Evolutionary conservation across 1,140 invertebrate species (phyloP), one percentile per base, ranked within the genome.

Genomic region (Aphis gossypii): DNA sequence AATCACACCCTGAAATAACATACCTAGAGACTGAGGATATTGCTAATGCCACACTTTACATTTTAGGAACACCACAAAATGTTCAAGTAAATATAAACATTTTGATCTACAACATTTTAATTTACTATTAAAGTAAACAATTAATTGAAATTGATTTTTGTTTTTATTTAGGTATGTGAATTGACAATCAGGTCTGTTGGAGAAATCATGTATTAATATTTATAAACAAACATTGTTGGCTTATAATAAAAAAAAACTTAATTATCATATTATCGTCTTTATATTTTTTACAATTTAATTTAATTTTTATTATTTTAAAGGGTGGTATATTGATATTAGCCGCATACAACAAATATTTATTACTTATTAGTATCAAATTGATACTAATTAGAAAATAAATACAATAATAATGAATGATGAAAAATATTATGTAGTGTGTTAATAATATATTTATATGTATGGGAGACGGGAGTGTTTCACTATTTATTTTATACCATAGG

Each of bases 11-110:
- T 35, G 46, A 51, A 14, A 91, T 68, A 30, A 23, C n/a, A 38
- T 92, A 30, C 82, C 76, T 94, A 89, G 38, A 35, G 46, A 82
- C 90, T 30, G 54, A 94, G 91, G 93, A 94, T 60, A 60, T 94
- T 54, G 76, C 82, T 35, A 51, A 94, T 60, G 89, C 93, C 44
- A 1, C 46, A 23, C 38, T 94, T 35, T 94, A 94, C 48, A 89
- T 94, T 90, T 91, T 94, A 35, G 88, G 93, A 35, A 86, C 84
- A 86, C 84, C 84, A 6, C 25, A 0, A n/a, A 86, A 86, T 46
- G 84, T 86, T 46, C 84, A 86, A 86, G 84, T 86, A 86, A 5
- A 30, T 60, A 18, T 14, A 68, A 6, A n/a, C 4, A 68, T n/a
- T n/a, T 68, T 68, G 14, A 21, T 68, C 0, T 18, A 68, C 14